Conservation (phyloP, 2,113 vertebrate genomes). For the Platichthys flesus region DNA sequence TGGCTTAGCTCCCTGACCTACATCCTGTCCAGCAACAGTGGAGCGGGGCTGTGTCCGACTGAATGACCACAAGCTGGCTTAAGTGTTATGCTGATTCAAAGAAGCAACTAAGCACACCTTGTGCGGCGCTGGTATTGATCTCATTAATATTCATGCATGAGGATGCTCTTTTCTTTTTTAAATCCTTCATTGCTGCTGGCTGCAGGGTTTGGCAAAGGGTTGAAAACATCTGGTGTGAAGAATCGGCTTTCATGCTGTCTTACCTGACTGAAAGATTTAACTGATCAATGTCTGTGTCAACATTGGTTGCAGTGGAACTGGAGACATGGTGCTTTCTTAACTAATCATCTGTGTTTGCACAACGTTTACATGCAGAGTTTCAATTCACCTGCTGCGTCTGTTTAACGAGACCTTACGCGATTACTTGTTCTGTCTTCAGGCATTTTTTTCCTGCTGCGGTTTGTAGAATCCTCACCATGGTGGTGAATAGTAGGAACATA, state of each 20-base stretch:
- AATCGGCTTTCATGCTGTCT: conserved; percentile 9
- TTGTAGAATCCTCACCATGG: neutral
- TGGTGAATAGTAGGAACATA: neutral
- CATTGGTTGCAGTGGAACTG: neutral
- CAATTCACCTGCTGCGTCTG: neutral
- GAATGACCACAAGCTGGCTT: conserved; percentile 40
- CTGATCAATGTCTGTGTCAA: neutral
- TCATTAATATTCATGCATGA: neutral
- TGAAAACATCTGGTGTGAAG: neutral
- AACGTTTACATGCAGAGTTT: neutral
- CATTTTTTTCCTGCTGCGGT: neutral
- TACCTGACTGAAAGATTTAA: neutral
- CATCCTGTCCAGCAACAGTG: conserved; percentile 64
- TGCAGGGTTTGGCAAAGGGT: neutral
- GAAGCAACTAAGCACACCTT: neutral
- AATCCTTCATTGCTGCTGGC: neutral
- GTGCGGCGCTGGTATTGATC: neutral
- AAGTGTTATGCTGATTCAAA: conserved; percentile 3
- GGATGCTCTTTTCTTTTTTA: neutral
- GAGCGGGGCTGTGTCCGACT: conserved; percentile 8
- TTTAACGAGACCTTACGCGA: neutral
- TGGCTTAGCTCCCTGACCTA: conserved; percentile 78
- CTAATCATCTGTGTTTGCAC: neutral
- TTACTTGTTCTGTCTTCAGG: neutral
- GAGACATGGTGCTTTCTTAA: neutral